Evolutionary conservation across 2,113 vertebrate genomes (phyloP).

Genomic region (Sinocyclocheilus rhinocerous): DNA sequence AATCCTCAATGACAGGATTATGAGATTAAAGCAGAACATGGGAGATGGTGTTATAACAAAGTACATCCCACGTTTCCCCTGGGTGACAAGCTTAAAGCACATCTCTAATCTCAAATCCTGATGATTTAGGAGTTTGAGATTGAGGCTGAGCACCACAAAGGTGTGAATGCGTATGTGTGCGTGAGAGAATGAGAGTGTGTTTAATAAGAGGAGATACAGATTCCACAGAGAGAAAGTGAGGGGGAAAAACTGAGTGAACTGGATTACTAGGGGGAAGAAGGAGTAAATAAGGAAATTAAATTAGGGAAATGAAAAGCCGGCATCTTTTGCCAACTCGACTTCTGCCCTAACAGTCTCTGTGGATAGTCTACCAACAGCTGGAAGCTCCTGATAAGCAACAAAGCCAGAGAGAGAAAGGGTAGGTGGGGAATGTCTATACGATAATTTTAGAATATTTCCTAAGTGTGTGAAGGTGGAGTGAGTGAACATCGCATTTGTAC

Average conservation of each 20-base stretch:
- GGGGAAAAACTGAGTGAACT: conserved; percentile 46
- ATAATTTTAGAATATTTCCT: not conserved
- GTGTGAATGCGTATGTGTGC: not conserved
- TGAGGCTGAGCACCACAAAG: not conserved
- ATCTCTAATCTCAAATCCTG: conserved; percentile 23
- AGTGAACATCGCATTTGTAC: not conserved
- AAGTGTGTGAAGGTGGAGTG: not conserved
- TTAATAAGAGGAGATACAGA: conserved; percentile 28
- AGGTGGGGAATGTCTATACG: conserved; percentile 44
- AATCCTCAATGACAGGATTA: conserved; percentile 19
- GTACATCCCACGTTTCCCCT: not conserved
- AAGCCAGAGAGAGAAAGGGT: conserved; percentile 56
- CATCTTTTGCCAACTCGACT: conserved; percentile 62
- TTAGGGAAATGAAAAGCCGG: conserved; percentile 64
- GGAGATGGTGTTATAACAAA: conserved; percentile 1
- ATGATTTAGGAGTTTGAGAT: not conserved
- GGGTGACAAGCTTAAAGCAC: not conserved
- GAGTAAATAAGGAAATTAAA: conserved; percentile 63
- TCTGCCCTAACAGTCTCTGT: conserved; percentile 62
- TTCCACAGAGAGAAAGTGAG: conserved; percentile 49
- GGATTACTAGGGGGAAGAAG: conserved; percentile 51
- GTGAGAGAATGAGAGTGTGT: conserved; percentile 9
- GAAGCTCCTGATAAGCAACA: conserved; percentile 76
- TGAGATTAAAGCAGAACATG: conserved; percentile 6
- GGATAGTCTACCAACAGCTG: conserved; percentile 73